Conservation (phyloP, 2,888 invertebrate species). For the Capitulum mitella region DNA sequence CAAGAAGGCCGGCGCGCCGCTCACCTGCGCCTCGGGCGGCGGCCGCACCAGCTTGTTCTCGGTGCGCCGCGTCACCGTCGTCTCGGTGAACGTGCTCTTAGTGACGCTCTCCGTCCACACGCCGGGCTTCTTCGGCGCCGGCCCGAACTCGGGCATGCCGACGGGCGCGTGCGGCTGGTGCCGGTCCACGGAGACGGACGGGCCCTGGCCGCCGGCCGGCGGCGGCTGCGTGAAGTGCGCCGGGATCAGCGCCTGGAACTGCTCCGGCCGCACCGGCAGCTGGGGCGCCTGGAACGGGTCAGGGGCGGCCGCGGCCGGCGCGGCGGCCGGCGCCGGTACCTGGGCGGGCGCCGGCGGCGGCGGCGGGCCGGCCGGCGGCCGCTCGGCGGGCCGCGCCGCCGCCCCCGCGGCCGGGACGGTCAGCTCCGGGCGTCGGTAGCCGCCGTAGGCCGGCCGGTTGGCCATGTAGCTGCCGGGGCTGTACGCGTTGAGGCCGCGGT, state of each 20-base stretch:
- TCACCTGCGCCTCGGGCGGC: conserved; percentile 75
- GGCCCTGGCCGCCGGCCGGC: conserved; percentile 32
- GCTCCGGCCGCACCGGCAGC: conserved; percentile 83
- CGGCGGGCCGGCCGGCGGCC: background rate
- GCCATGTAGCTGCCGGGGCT: conserved; percentile 64
- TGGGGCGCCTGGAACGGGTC: conserved; percentile 31
- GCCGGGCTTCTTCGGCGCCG: conserved; percentile 73
- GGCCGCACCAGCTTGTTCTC: conserved; percentile 75
- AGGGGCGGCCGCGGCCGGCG: conserved; percentile 50
- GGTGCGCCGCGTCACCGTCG: conserved; percentile 86
- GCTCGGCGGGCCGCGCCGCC: conserved; percentile 46
- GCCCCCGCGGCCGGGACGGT: conserved; percentile 45
- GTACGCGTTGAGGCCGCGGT: conserved; percentile 41
- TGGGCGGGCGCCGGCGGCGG: background rate
- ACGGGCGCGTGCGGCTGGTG: conserved; percentile 40
- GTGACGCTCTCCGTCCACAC: conserved; percentile 90
- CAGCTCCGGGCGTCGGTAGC: conserved; percentile 55
- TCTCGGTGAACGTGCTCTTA: conserved; percentile 91
- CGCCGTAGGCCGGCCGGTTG: conserved; percentile 56
- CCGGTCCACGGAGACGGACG: conserved; percentile 29
- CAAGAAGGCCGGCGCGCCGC: background rate
- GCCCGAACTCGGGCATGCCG: conserved; percentile 44
- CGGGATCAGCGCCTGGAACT: conserved; percentile 91
- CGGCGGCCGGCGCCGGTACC: conserved; percentile 33
- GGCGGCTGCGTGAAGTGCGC: conserved; percentile 65